Conservation (phyloP, 1,140 invertebrate species). For the Mercenaria mercenaria region DNA sequence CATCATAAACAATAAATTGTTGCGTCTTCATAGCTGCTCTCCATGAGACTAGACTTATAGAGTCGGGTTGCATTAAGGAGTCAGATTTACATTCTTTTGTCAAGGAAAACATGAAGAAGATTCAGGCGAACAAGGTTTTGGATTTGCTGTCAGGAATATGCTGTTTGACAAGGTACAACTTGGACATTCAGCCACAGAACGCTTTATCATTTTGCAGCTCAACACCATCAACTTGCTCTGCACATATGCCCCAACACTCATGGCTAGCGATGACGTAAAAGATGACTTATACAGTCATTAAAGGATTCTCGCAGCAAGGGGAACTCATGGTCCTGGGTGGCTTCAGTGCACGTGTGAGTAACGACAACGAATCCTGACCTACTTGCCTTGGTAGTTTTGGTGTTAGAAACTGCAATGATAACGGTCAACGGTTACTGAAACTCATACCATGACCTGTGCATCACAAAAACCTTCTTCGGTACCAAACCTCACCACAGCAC, state of each 20-base stretch:
- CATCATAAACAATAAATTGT: too few relatives aligned
- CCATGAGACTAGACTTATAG: too few relatives aligned
- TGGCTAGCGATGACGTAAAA: constrained; percentile 35
- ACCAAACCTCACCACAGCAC: constrained; percentile 69
- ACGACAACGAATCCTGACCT: constrained; percentile 56
- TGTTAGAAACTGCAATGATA: constrained; percentile 67
- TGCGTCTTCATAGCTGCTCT: too few relatives aligned
- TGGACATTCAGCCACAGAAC: too few relatives aligned
- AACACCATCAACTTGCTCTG: constrained; percentile 53
- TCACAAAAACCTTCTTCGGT: constrained; percentile 62
- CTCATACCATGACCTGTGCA: constrained; percentile 65
- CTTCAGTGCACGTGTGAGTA: constrained; percentile 68
- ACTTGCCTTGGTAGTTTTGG: constrained; percentile 46
- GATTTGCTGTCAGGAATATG: too few relatives aligned
- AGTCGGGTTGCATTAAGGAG: too few relatives aligned
- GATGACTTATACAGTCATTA: constrained; percentile 53
- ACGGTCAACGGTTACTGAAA: constrained; percentile 67
- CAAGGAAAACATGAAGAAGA: too few relatives aligned
- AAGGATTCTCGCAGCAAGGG: constrained; percentile 25
- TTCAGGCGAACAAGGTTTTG: too few relatives aligned
- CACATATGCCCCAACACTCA: constrained; percentile 56
- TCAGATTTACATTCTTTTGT: too few relatives aligned
- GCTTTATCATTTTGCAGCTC: too few relatives aligned
- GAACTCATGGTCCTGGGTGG: constrained; percentile 57
- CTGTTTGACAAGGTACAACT: too few relatives aligned